phyloP scores from a whole-genome alignment of 2,888 invertebrate species.

The Lycaena phlaeas region DNA sequence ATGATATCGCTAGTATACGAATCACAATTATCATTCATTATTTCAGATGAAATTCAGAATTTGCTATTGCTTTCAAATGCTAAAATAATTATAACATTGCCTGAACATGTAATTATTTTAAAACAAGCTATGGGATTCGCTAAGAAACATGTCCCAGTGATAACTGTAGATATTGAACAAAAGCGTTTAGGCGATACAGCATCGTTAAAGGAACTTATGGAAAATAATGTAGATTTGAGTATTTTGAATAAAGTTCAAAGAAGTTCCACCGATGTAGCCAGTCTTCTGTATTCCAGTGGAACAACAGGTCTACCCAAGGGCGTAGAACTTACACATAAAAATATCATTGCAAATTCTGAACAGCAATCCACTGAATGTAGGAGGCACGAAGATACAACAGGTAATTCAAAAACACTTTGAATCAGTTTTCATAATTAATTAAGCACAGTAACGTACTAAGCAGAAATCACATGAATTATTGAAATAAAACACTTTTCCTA shows the following conservation, averaged over 20 bases:
- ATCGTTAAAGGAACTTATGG: conserved; percentile 73
- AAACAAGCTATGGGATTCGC: conserved; percentile 52
- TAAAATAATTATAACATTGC: conserved; percentile 70
- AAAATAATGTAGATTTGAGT: conserved; percentile 61
- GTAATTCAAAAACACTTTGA: conserved; percentile 10
- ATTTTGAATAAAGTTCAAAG: conserved; percentile 49
- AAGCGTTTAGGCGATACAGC: conserved; percentile 63
- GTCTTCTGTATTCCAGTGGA: conserved; percentile 87
- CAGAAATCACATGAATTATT: no score
- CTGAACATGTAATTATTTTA: conserved; percentile 52
- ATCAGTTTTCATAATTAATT: neutral
- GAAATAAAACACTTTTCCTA: no score
- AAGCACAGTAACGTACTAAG: no score
- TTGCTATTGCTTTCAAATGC: conserved; percentile 70
- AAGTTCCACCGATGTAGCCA: conserved; percentile 68
- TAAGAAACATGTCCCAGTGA: conserved; percentile 61
- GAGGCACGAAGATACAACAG: conserved; percentile 31
- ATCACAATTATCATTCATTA: neutral
- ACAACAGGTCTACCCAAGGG: conserved; percentile 89
- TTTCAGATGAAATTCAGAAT: conserved; percentile 74
- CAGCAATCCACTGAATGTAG: conserved; percentile 38
- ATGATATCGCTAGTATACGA: neutral
- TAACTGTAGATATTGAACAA: conserved; percentile 36
- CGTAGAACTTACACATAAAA: conserved; percentile 76
- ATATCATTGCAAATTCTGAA: conserved; percentile 60